Evolutionary conservation across 2,888 invertebrate species (phyloP), one percentile per base, ranked within the genome.

Genomic region (Glomeris marginata): DNA sequence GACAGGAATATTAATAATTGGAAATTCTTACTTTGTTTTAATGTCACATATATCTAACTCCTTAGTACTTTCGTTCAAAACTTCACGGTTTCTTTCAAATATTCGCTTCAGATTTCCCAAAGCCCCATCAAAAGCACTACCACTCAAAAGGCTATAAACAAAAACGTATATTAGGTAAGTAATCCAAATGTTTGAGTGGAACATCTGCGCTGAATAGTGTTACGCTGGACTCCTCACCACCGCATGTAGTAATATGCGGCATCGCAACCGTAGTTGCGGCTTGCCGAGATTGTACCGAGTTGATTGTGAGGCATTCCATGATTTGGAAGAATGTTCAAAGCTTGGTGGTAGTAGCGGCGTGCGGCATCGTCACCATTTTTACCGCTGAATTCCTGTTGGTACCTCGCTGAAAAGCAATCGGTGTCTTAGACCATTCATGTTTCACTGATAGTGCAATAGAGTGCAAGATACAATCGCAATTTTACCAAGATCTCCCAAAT

Each of bases 271-370:
- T 81, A 80, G 66, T 86, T 86, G 61, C 76, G 78, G 46, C 77
- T 80, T 58, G 82, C 79, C 53, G 80, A 80, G 47, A 95, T 68
- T 16, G 90, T 92, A 1, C 91, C 94, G 58, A 95, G 72, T 69
- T 94, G 94, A 70, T 95, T 94, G 64, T 87, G 84, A 1, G 94
- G 88, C 83, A 90, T 87, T 43, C 92, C 92, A 64, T 78, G 77
- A 28, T 78, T 76, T 44, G 81, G 78, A 65, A 84, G 81, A 52
- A 82, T 73, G 55, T 78, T 76, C 54, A 84, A 76, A 37, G 88
- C 70, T 57, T 67, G 66, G 45, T 68, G 76, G 66, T 94, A 94
- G 65, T 86, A 92, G 51, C 86, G 77, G 50, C 81, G 78, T 33
- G 90, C 78, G 59, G 81, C 72, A 52, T 77, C 74, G 34, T 77